Base-by-base conservation (phyloP, 2,113 vertebrate species). In the Solea senegalensis region DNA sequence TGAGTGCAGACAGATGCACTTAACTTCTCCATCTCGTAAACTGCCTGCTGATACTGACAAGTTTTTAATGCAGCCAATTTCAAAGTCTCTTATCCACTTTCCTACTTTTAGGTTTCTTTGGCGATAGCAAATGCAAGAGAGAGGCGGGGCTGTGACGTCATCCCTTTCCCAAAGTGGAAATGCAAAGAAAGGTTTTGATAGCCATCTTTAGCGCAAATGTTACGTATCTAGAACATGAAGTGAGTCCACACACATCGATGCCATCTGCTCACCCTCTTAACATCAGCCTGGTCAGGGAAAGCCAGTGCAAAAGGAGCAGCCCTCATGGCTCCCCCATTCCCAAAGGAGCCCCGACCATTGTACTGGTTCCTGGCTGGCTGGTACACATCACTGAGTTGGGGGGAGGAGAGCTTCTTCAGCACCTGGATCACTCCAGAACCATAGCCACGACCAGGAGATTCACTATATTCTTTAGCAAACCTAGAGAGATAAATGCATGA, bases 241-340 rank as follows among this genome's bases (percentile, higher is more conserved):
- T 3, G 7, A 46, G 27, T n/a, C n/a, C n/a, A 52, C 34, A 16
- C 3, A 51, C 34, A 6, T 34, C 2, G 27, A 40, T 7, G 9
- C n/a, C 46, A 28, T 40, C 11, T 11, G 50, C 21, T 83, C 78
- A 99, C 97, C 94, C 92, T 94, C 89, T 92, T 95, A 14, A 98
- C 94, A 9, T 98, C 95, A 65, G 87, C 86, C 14, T 84, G 0
- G 0, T 92, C 88, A 0, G 91, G 87, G 46, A 97, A 99, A 27
- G 93, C 92, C 11, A 99, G 87, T 0, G 97, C 85, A 16, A 99
- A 95, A 61, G 96, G 95, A 0, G 95, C 96, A 0, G 96, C 95
- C 85, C 98, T 94, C 98, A 99, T 99, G 77, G 98, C 98, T 0
- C 96, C 98, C 0, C 98, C 98, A 0, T 99, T 99, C 12, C 98